These are phyloP conservation scores for Cygnus atratus DNA, from an alignment of 2,113 vertebrate species.

Conservation along the genomic window DNA sequence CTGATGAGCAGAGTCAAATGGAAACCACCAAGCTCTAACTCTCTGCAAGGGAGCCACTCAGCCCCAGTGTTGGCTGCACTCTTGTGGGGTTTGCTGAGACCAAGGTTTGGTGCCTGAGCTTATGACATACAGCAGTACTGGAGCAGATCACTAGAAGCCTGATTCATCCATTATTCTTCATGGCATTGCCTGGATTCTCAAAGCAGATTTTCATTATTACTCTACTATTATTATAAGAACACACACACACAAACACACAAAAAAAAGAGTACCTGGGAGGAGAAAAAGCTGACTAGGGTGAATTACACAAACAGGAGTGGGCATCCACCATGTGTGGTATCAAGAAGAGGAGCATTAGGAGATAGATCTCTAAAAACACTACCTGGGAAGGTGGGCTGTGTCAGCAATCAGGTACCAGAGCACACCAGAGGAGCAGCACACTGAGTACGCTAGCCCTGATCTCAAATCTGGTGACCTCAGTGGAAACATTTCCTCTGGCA, in stretches of 20 bases:
- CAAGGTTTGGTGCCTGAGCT: background rate
- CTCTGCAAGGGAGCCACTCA: background rate
- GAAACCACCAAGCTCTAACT: background rate
- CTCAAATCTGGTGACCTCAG: background rate
- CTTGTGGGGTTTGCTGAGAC: background rate
- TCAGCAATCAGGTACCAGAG: background rate
- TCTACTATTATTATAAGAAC: too few relatives aligned
- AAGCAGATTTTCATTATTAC: background rate
- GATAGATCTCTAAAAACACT: background rate
- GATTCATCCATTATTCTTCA: background rate
- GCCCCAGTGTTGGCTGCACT: too few relatives aligned
- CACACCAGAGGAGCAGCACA: background rate
- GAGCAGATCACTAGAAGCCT: background rate
- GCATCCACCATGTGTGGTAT: accelerated
- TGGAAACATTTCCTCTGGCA: background rate
- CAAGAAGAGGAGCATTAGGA: background rate
- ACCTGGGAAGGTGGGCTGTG: too few relatives aligned
- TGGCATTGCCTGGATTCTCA: background rate
- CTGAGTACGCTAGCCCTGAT: background rate
- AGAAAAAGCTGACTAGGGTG: background rate
- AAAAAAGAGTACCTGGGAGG: accelerated
- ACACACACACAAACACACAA: too few relatives aligned
- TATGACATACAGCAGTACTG: background rate
- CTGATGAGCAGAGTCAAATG: background rate
- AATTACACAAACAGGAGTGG: background rate